Evolutionary conservation across 2,888 invertebrate genomes (phyloP).

Genomic region (Drosophila paranaensis): DNA sequence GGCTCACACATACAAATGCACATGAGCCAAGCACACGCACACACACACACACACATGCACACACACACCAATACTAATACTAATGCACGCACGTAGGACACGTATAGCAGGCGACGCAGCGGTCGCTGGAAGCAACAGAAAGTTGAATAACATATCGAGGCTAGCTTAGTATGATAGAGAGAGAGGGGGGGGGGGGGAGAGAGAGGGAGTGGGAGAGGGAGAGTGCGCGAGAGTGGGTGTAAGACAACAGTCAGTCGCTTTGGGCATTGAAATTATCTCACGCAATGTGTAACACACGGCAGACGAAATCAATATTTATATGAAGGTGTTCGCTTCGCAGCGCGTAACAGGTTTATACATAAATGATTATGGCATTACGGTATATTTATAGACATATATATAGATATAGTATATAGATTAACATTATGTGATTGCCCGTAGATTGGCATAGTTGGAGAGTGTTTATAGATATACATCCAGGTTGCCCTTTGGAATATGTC

Average conservation of each 20-base stretch:
- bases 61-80: slow-evolving; percentile 36
- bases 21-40: slow-evolving; percentile 6
- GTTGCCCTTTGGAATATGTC: too few relatives aligned
- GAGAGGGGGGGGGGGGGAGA: neutral
- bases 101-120: slow-evolving; percentile 26
- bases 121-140: slow-evolving; percentile 13
- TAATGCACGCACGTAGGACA: slow-evolving; percentile 44
- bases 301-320: neutral
- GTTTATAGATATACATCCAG: too few relatives aligned
- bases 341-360: neutral
- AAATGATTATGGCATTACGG: too few relatives aligned
- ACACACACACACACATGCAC: slow-evolving; percentile 10
- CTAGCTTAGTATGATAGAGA: neutral
- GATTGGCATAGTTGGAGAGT: too few relatives aligned
- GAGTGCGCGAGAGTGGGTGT: neutral
- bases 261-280: slow-evolving; percentile 11
- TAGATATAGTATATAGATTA: too few relatives aligned
- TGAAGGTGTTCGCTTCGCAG: neutral
- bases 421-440: too few relatives aligned
- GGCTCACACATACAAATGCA: slow-evolving; percentile 24
- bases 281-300: slow-evolving; percentile 11
- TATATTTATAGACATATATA: too few relatives aligned
- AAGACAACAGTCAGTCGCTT: slow-evolving; percentile 5
- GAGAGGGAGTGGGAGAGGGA: neutral
- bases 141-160: slow-evolving; percentile 1